Conservation (phyloP, 2,797 vertebrate species). For the Sternarchorhynchus goeldii region DNA sequence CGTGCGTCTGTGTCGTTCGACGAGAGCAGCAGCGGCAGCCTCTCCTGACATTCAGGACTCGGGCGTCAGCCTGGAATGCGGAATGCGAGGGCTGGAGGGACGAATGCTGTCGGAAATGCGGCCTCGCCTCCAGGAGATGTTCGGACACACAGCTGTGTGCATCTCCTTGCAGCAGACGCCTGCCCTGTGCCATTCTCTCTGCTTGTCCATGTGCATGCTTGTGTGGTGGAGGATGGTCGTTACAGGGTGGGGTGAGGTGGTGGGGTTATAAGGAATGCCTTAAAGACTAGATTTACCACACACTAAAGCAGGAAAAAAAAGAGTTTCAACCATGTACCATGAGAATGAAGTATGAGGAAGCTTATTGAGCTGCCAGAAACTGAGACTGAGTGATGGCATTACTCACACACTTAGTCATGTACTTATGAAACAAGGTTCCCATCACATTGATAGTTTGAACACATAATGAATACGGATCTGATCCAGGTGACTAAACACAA, state of each 20-base stretch:
- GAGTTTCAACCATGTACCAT: not conserved
- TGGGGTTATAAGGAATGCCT: conserved; percentile 21
- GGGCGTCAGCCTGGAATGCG: conserved; percentile 66
- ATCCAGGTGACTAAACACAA: not conserved
- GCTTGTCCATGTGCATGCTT: conserved; percentile 56
- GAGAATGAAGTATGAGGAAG: not conserved
- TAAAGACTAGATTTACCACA: too few species aligned
- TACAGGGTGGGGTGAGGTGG: conserved; percentile 8
- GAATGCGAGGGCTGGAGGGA: conserved; percentile 67
- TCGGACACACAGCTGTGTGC: conserved; percentile 58
- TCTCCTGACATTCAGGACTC: conserved; percentile 38
- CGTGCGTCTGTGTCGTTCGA: not conserved
- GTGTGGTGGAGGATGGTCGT: conserved; percentile 46
- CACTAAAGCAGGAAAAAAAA: not conserved
- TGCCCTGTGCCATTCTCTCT: conserved; percentile 66
- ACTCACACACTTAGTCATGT: conserved; percentile 22
- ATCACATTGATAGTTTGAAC: conserved; percentile 8
- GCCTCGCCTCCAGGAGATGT: conserved; percentile 68
- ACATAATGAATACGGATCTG: not conserved
- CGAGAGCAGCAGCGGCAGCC: conserved; percentile 25
- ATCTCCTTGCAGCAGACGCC: conserved; percentile 64
- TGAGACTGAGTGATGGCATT: conserved; percentile 3
- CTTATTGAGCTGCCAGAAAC: not conserved
- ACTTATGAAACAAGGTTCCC: not conserved
- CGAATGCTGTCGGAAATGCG: conserved; percentile 65